Evolutionary conservation across 2,888 invertebrate species (phyloP), one percentile per base, ranked within the genome.

Genomic region (Alviniconcha strummeri): DNA sequence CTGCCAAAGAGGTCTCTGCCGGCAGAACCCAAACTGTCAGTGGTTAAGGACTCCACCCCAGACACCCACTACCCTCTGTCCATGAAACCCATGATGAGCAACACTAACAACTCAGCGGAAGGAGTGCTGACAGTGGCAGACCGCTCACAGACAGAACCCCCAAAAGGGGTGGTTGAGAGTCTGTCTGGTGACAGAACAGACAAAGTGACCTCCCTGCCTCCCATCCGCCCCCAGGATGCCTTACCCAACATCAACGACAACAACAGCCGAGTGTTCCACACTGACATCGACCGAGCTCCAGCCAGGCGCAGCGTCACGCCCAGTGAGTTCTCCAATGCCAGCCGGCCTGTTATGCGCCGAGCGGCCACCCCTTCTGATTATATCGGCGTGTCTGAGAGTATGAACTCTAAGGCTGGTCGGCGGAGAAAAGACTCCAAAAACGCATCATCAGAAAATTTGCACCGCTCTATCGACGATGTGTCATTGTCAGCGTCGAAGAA

Each of bases 401-500:
- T 9, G 6, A 52, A 54, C 69, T 69, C 77, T 19, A 77, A 77
- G 19, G 55, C 19, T 52, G 75, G n/a, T 52, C 17, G 69, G 77
- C 67, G 64, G 56, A 82, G 75, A 60, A 82, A 82, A 54, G 77
- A 77, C n/a, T 19, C 69, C 8, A 82, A 76, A 56, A 67, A 67
- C 36, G 13, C 69, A 9, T 81, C 81, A 56, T 56, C 15, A 36
- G 82, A 83, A 52, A 72, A 71, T 8, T 55, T 83, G 52, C 71
- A 83, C 60, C 79, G 79, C 9, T 83, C 83, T 7, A 56, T 79
- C 19, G 83, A 78, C 6, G 86, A 86, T 52, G 83, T 85, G 56
- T 80, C 83, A 8, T 75, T 82, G 7, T 77, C 77, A 52, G 80
- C 81, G 15, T 84, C 81, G 55, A 86, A 85, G 81, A 86, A 86